These are phyloP conservation scores for Sebastolobus alascanus DNA, from an alignment of 2,797 vertebrate species.

Conservation along the genomic window DNA sequence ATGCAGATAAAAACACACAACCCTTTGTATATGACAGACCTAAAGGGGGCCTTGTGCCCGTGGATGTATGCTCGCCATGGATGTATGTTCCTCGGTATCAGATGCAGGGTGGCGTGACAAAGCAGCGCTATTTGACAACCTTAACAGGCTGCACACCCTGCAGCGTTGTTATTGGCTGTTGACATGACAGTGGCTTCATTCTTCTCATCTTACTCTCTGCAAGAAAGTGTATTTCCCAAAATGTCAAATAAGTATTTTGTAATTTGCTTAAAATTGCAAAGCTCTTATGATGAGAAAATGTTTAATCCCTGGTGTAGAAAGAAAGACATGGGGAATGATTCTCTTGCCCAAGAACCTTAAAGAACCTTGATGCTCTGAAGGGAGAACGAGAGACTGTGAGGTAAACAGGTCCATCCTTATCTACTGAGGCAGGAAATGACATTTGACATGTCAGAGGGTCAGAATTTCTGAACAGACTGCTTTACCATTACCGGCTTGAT, in stretches of 20 bases:
- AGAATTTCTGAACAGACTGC: conserved; percentile 70
- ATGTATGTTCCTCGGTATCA: too few species aligned
- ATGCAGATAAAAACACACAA: too few species aligned
- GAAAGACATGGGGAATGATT: not conserved
- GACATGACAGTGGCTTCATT: not conserved
- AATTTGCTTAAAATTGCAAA: not conserved
- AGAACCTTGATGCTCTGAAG: conserved; percentile 7
- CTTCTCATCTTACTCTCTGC: not conserved
- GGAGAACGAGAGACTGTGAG: conserved; percentile 9
- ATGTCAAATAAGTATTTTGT: not conserved
- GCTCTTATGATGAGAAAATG: conserved; percentile 17
- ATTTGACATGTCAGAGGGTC: conserved; percentile 73
- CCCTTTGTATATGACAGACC: too few species aligned
- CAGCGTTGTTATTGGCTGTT: not conserved
- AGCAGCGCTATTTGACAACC: too few species aligned
- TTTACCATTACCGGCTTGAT: conserved; percentile 72
- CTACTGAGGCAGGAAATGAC: conserved; percentile 51
- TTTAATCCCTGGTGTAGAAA: not conserved
- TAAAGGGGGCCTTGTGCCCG: too few species aligned
- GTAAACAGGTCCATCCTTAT: conserved; percentile 66
- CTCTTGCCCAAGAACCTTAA: not conserved
- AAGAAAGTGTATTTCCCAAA: not conserved
- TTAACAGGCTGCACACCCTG: too few species aligned
- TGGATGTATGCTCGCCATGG: too few species aligned
- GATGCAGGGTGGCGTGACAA: too few species aligned